A percentile compares a stretch with the other conserved stretches of the same genome.
These are phyloP conservation scores for Prorops nasuta DNA, from an alignment of 1,140 invertebrate genomes.

Conservation along the genomic window DNA sequence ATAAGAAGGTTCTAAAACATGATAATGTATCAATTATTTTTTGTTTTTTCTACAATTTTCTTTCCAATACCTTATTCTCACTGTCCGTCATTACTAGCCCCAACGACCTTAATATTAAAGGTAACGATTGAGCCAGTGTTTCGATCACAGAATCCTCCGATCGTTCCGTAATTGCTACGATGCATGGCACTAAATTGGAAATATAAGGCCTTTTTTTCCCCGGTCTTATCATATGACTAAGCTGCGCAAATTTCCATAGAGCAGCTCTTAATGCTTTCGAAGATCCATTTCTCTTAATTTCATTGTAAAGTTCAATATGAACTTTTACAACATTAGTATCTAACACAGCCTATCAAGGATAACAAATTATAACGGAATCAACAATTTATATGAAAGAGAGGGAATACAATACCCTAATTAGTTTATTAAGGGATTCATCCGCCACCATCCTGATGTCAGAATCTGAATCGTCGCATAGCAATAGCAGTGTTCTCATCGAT, in stretches of 20 bases:
- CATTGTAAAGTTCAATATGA: conserved; percentile 77
- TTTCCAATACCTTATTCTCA: conserved; percentile 65
- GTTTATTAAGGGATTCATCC: conserved; percentile 77
- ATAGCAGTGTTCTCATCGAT: conserved; percentile 70
- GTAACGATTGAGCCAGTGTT: conserved; percentile 66
- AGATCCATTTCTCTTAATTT: conserved; percentile 76
- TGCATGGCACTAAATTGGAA: conserved; percentile 69
- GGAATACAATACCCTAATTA: conserved; percentile 63
- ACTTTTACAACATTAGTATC: conserved; percentile 70
- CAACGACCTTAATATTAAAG: conserved; percentile 68
- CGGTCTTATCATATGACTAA: conserved; percentile 68
- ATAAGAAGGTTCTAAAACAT: conserved; percentile 62
- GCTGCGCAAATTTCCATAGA: conserved; percentile 71
- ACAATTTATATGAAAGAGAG: neutral
- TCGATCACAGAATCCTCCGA: conserved; percentile 74
- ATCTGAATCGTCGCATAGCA: conserved; percentile 73
- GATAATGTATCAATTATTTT: conserved; percentile 3
- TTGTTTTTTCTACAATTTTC: conserved; percentile 20
- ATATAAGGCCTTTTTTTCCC: conserved; percentile 76
- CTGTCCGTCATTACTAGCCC: conserved; percentile 74
- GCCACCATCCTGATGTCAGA: conserved; percentile 76
- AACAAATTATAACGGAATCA: neutral
- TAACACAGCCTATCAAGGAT: conserved; percentile 55
- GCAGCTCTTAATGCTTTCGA: conserved; percentile 69
- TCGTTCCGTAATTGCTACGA: conserved; percentile 66